Evolutionary conservation across 2,888 invertebrate genomes (phyloP), one percentile per base, ranked within the genome.

Genomic region (Mantis religiosa): DNA sequence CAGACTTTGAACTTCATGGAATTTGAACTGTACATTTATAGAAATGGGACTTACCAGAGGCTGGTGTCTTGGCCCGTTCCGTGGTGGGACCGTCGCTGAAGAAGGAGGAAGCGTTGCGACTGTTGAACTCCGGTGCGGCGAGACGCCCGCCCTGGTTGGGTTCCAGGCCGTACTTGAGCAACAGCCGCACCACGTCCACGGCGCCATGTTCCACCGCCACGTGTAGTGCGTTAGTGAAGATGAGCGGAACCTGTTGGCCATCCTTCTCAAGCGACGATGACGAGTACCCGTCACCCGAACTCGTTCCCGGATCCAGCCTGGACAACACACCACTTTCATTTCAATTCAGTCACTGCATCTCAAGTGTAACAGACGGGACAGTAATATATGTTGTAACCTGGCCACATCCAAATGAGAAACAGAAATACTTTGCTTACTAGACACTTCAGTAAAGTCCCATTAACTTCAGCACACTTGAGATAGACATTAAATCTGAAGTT

Each of bases 171-270:
- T 94, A 94, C 90, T 94, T 94, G 85, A 95, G 93, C 83, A 95
- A 93, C 41, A 95, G 92, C 71, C 94, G 92, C 7, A 94, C 93
- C 27, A 94, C 94, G 90, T 95, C 95, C 81, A 94, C 92, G 28
- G 95, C 94, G 87, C 94, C 94, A 92, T 94, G 93, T 90, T 94
- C 94, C 87, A 95, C 94, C n/a, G 95, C 95, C 91, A 94, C 92
- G 92, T 95, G 95, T 30, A 95, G 92, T 82, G 95, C 94, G 91
- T 94, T 94, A 90, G 93, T 93, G 92, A 94, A 94, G 89, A 94
- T 93, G 85, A 93, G 92, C 6, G 94, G 93, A 83, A 92, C 85
- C 28, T 34, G 89, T 14, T 89, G 90, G 54, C 20, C 54, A 83
- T 89, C 90, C 9, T 86, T 86, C 30, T 71, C 88, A 28, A 89